Evolutionary conservation across 92 coral and sea anemone genomes (phyloP), one percentile per base, ranked within the genome.

Genomic region (Hydrozoanthus gracilis): DNA sequence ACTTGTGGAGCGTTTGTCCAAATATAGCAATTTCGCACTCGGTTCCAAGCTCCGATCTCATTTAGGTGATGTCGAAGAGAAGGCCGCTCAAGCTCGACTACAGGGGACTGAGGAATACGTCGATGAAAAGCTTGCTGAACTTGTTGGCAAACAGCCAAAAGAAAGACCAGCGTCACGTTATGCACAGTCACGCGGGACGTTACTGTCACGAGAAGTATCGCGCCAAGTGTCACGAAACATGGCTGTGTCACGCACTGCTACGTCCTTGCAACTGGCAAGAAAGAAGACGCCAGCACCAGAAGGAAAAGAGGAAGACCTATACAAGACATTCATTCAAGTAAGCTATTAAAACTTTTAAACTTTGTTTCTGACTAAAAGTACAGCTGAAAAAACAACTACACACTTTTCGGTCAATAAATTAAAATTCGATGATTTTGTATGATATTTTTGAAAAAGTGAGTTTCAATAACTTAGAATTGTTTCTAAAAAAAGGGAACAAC

Each of bases 101-200:
- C 99, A 97, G 88, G 99, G 99, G 47, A 93, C 99, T 3, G 98
- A 97, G 39, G 98, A 95, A 68, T 95, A 92, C 85, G 90, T 95
- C 52, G 96, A 97, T 62, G 79, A 95, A 35, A 91, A 95, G 50
- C 94, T 97, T 50, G 90, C 82, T 18, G 97, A 97, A 86, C 98
- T 95, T 9, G 82, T 82, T 68, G 98, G 95, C 14, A 93, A 90
- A 39, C 93, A 77, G 58, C 86, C 95, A 4, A 92, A 92, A 56
- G 95, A 95, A 6, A 89, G 95, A 56, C 97, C 98, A 1, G 77
- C 86, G 83, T 95, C 99, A 68, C 98, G 99, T 58, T 97, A 95
- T 71, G 91, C 95, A 16, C 98, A 97, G 93, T 90, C 98, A 86
- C 95, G 95, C 52, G 97, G 99, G 6, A 94, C 90, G 13, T 84